Evolutionary conservation across 2,113 vertebrate species (phyloP).

Genomic region (Lophochroa leadbeateri): DNA sequence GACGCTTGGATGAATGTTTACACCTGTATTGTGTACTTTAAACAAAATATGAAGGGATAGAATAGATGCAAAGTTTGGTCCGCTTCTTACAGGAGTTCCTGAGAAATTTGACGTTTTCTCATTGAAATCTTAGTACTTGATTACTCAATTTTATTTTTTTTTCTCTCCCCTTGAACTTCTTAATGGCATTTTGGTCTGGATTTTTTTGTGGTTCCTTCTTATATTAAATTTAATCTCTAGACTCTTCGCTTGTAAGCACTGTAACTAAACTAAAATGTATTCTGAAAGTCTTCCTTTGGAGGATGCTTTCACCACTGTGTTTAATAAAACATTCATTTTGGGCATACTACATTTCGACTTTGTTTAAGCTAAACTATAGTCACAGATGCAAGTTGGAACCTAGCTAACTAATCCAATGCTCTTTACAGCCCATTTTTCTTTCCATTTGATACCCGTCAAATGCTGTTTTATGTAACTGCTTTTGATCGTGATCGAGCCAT

Average conservation of each 20-base stretch:
- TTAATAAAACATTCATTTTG: background rate
- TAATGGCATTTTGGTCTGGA: background rate
- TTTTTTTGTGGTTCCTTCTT: background rate
- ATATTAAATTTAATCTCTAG: background rate
- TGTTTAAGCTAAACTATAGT: background rate
- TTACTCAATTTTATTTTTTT: background rate
- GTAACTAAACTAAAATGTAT: background rate
- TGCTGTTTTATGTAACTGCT: constrained; percentile 99
- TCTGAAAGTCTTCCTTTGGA: background rate
- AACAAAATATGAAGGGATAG: background rate
- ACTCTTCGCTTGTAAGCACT: background rate
- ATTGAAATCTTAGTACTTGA: background rate
- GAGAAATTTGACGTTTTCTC: background rate
- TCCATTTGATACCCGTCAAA: constrained; percentile 98
- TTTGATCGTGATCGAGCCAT: constrained; percentile 98
- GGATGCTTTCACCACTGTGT: background rate
- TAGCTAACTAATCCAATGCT: constrained; percentile 11
- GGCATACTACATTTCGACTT: fast-evolving
- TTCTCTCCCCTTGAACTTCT: background rate
- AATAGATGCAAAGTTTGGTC: background rate
- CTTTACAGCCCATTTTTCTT: constrained; percentile 95
- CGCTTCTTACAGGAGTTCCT: background rate
- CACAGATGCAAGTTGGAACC: background rate
- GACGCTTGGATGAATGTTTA: background rate
- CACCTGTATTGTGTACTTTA: background rate